Conservation (phyloP, 2,888 invertebrate genomes). For the Ptychoptera contaminata region DNA sequence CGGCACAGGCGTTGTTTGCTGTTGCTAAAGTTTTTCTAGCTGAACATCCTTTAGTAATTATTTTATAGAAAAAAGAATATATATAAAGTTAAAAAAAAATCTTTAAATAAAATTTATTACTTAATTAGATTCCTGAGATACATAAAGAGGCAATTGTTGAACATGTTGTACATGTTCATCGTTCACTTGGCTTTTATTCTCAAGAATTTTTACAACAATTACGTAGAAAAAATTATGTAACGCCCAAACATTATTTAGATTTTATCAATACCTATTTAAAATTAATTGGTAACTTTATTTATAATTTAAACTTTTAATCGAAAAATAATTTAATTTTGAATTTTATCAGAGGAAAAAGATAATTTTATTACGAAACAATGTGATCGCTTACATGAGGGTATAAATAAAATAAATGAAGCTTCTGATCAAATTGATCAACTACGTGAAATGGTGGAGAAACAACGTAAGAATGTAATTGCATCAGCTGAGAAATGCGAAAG, state of each 20-base stretch:
- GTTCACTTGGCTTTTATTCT: slow-evolving; percentile 55
- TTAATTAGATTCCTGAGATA: slow-evolving; percentile 46
- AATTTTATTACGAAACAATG: slow-evolving; percentile 23
- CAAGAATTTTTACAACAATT: slow-evolving; percentile 54
- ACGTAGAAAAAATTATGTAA: slow-evolving; percentile 71
- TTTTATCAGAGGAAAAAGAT: slow-evolving; percentile 22
- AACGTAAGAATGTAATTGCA: slow-evolving; percentile 65
- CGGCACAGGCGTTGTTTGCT: slow-evolving; percentile 71
- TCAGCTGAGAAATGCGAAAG: slow-evolving; percentile 69
- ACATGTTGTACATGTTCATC: slow-evolving; percentile 77
- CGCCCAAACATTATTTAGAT: slow-evolving; percentile 84
- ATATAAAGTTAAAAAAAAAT: background rate
- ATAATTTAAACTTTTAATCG: background rate
- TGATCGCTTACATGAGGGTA: slow-evolving; percentile 25
- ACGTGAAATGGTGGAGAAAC: slow-evolving; percentile 64
- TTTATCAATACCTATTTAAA: slow-evolving; percentile 64
- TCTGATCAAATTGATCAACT: slow-evolving; percentile 64
- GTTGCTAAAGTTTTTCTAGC: slow-evolving; percentile 74
- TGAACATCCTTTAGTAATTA: slow-evolving; percentile 40
- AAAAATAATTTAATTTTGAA: background rate
- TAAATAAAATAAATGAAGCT: slow-evolving; percentile 60
- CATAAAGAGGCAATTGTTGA: slow-evolving; percentile 56
- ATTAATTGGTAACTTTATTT: slow-evolving; percentile 40
- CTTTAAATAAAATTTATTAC: slow-evolving; percentile 28
- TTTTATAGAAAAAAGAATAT: background rate